These are phyloP conservation scores for Solenopsis invicta DNA, from an alignment of 1,140 invertebrate genomes.

Conservation along the genomic window DNA sequence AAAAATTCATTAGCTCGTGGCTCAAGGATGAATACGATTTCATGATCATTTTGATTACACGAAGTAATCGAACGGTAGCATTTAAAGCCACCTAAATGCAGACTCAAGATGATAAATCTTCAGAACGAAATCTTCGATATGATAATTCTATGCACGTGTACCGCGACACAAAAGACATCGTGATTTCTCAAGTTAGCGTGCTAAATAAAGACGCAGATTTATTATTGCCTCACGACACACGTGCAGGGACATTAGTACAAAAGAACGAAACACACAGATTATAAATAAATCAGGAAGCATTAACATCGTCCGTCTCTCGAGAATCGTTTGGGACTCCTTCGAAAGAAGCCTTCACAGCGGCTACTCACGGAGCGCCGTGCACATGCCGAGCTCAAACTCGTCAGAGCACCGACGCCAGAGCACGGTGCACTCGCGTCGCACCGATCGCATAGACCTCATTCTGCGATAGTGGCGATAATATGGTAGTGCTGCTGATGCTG, in stretches of 20 bases:
- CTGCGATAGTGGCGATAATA: too few relatives aligned
- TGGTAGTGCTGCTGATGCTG: neutral
- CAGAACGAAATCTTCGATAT: neutral
- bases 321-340: neutral
- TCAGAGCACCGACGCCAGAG: conserved; percentile 27
- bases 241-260: neutral
- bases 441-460: conserved; percentile 43
- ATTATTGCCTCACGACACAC: neutral
- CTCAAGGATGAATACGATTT: neutral
- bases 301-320: neutral
- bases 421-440: conserved; percentile 21
- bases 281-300: neutral
- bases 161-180: neutral
- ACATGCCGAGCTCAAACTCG: neutral
- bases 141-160: neutral
- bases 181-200: neutral
- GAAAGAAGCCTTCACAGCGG: neutral
- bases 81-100: neutral
- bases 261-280: neutral
- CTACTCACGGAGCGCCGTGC: conserved; percentile 51
- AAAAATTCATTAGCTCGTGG: neutral
- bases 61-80: neutral
- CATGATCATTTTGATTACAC: neutral
- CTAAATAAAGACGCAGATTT: neutral
- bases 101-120: neutral